Conservation (phyloP, 1,140 invertebrate species). For the Adelges cooleyi region DNA sequence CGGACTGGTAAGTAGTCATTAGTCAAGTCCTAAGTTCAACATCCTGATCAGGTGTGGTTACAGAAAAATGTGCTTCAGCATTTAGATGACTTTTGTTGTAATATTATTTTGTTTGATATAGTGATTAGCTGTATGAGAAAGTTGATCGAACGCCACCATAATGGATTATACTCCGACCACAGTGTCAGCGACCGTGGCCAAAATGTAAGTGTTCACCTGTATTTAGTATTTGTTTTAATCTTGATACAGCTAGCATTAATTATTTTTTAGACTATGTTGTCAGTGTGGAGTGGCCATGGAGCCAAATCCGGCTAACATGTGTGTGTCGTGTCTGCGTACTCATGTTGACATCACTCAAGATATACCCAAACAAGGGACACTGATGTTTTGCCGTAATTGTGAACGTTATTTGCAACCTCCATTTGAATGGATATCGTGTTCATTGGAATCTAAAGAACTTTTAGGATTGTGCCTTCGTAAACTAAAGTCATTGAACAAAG, state of each 20-base stretch:
- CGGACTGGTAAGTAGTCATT: no score
- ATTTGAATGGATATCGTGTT: slow-evolving; percentile 74
- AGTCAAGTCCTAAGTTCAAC: no score
- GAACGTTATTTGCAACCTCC: slow-evolving; percentile 92
- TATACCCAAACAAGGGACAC: slow-evolving; percentile 85
- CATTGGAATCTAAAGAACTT: slow-evolving; percentile 86
- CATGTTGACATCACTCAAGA: slow-evolving; percentile 90
- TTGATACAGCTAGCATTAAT: background rate
- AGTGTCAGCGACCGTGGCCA: background rate
- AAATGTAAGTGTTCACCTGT: background rate
- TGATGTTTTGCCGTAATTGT: slow-evolving; percentile 85
- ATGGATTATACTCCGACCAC: background rate
- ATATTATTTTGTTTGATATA: no score
- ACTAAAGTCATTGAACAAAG: slow-evolving; percentile 80
- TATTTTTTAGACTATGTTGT: slow-evolving; percentile 55
- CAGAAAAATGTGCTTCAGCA: no score
- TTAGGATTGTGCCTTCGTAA: slow-evolving; percentile 86
- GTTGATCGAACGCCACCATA: no score
- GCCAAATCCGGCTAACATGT: slow-evolving; percentile 96
- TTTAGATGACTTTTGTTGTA: no score
- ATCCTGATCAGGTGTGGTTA: no score
- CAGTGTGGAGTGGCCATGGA: slow-evolving; percentile 71
- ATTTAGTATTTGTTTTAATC: background rate
- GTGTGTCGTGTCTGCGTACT: slow-evolving; percentile 79
- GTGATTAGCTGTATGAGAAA: no score